Conservation (phyloP, 2,113 vertebrate genomes). For the Brachyhypopomus gauderio region DNA sequence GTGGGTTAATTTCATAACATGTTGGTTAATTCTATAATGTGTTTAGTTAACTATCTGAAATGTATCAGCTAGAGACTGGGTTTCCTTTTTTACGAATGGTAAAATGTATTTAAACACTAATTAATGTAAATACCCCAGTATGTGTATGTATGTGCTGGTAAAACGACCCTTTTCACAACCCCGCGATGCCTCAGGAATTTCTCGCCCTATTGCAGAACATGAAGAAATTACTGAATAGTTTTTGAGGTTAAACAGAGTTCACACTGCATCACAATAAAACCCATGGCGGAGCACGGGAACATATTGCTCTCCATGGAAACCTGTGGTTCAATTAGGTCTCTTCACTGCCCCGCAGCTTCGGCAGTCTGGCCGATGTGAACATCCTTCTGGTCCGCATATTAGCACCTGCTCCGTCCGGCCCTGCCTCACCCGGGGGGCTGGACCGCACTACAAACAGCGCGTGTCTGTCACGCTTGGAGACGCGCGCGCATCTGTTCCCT, state of each 20-base stretch:
- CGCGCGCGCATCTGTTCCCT: conserved; percentile 33
- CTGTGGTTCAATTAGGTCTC: conserved; percentile 56
- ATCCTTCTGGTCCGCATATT: conserved; percentile 50
- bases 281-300: conserved; percentile 45
- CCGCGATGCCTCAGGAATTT: conserved; percentile 16
- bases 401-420: conserved; percentile 34
- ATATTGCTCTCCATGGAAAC: conserved; percentile 59
- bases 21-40: no score
- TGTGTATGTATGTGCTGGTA: neutral
- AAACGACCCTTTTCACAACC: conserved; percentile 4
- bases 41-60: no score
- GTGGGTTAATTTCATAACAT: neutral
- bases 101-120: neutral
- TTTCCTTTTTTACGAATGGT: neutral
- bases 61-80: no score
- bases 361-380: conserved; percentile 47
- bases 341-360: conserved; percentile 49
- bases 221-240: conserved; percentile 50
- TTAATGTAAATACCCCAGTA: conserved; percentile 8
- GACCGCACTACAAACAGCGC: conserved; percentile 30
- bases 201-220: conserved; percentile 29
- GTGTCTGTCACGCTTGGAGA: neutral
- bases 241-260: conserved; percentile 51
- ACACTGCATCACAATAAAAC: conserved; percentile 48
- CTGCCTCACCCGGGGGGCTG: conserved; percentile 34